Percentiles rank a stretch among this genome's conserved stretches.
Evolutionary conservation across 2,113 vertebrate species (phyloP).

Genomic region (Stegastes partitus): DNA sequence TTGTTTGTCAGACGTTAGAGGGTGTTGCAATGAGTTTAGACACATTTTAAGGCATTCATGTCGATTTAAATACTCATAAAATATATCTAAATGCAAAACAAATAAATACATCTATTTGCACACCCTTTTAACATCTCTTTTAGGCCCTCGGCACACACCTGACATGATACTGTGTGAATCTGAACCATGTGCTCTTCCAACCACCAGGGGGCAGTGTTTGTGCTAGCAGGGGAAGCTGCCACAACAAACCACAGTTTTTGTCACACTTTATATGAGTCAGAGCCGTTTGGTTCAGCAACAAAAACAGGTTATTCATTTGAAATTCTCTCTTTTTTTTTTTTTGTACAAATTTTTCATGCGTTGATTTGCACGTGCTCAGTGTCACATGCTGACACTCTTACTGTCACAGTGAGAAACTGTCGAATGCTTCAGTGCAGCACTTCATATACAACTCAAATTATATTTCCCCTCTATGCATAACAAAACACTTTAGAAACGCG

Average conservation of each 20-base stretch:
- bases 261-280: slow-evolving; percentile 43
- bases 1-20: too few relatives aligned
- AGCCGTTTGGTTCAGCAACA: slow-evolving; percentile 26
- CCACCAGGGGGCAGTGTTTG: slow-evolving; percentile 69
- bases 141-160: not conserved
- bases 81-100: too few relatives aligned
- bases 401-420: not conserved
- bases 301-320: slow-evolving; percentile 16
- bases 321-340: not conserved
- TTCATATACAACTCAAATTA: too few relatives aligned
- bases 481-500: not conserved
- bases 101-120: not conserved
- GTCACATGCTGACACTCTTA: not conserved
- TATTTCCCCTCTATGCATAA: too few relatives aligned
- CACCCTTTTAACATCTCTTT: not conserved
- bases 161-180: not conserved
- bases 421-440: too few relatives aligned
- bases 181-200: slow-evolving; percentile 23
- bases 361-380: not conserved
- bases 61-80: too few relatives aligned
- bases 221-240: slow-evolving; percentile 5
- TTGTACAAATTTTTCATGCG: not conserved
- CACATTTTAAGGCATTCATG: too few relatives aligned
- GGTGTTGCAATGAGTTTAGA: too few relatives aligned
- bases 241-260: slow-evolving; percentile 25